Conservation (phyloP, 2,113 vertebrate species). For the Oncorhynchus nerka region DNA sequence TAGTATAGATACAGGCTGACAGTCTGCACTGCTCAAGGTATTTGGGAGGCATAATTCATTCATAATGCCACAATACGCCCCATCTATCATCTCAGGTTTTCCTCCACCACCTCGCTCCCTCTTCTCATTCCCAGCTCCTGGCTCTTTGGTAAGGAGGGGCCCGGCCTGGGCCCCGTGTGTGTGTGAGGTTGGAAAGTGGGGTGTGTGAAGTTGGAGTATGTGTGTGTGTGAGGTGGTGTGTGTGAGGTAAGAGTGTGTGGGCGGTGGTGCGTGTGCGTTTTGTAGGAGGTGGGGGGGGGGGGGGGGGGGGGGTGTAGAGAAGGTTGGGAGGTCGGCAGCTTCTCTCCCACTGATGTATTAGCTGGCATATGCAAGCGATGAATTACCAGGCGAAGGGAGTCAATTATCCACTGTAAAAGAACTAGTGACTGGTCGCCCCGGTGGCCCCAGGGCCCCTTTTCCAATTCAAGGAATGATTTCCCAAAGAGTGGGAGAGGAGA, state of each 20-base stretch:
- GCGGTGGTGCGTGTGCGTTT: constrained; percentile 10
- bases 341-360: constrained; percentile 89
- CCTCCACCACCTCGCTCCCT: constrained; percentile 63
- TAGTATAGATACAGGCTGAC: constrained; percentile 88
- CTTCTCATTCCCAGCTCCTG: constrained; percentile 72
- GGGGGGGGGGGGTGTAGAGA: constrained; percentile 39
- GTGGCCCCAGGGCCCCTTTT: constrained; percentile 87
- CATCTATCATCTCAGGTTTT: constrained; percentile 83
- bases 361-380: constrained; percentile 98
- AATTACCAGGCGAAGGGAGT: constrained; percentile 98
- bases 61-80: constrained; percentile 87
- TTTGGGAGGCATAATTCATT: constrained; percentile 94
- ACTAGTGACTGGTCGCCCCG: constrained; percentile 78
- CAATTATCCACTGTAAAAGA: constrained; percentile 92
- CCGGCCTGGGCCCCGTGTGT: background rate
- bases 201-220: constrained; percentile 33
- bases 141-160: constrained; percentile 55
- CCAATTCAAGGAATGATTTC: constrained; percentile 91
- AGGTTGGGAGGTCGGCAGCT: constrained; percentile 73
- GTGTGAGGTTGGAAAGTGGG: background rate
- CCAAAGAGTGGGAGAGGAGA: constrained; percentile 67
- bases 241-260: background rate
- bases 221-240: background rate
- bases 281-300: background rate
- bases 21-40: constrained; percentile 88